Evolutionary conservation across 2,113 vertebrate genomes (phyloP), one percentile per base, ranked within the genome.

Genomic region (Hemicordylus capensis): DNA sequence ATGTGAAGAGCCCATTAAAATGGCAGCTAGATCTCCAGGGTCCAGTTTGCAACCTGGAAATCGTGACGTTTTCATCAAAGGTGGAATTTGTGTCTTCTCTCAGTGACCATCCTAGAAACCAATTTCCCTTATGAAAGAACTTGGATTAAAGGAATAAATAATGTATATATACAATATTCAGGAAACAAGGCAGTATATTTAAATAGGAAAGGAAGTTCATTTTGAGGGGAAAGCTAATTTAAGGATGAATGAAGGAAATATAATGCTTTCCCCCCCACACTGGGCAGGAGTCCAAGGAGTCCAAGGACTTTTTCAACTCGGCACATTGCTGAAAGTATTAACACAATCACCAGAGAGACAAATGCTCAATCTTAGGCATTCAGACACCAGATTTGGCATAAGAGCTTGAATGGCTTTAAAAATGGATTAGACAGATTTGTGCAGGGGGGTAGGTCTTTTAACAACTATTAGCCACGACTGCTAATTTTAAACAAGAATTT

Each of bases 61-160:
- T 48, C 44, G n/a, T 72, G 84, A 89, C 88, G 89, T 85, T 64
- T 83, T 84, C 74, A 87, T 79, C 75, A 85, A 93, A 90, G 85
- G 84, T 39, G 89, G 76, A 64, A 88, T 87, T 92, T 63, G 1
- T 80, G 24, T 63, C 70, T 88, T 76, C 83, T 76, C 54, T 22
- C 82, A 19, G 88, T 89, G 81, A 75, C 5, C 77, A 6, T 75
- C 61, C 66, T 72, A 80, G 59, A 89, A 91, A 89, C 42, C 74
- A 0, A 87, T 81, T 92, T 86, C 26, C 44, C 31, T 90, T 58
- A 3, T 48, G n/a, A 77, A 89, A 88, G 69, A 3, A n/a, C 59
- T 83, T 70, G 22, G 31, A 26, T 63, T 63, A 58, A 84, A 85
- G 74, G 64, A 42, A 31, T 74, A 85, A 46, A 85, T 88, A 89